phyloP scores from a whole-genome alignment of 2,888 invertebrate species.

The Meghimatium bilineatum region DNA sequence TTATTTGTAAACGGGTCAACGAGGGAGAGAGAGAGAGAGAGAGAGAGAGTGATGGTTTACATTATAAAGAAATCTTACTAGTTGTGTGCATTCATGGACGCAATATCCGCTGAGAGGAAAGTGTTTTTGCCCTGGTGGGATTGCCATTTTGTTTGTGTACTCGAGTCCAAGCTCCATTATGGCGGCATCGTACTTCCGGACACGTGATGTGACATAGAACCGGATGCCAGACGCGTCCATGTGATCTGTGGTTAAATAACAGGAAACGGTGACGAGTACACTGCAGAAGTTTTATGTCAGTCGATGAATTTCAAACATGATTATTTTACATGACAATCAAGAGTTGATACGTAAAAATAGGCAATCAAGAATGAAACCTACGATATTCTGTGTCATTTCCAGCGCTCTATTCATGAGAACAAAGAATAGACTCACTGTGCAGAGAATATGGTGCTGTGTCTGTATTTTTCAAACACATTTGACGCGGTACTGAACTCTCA shows the following conservation, averaged over 20 bases:
- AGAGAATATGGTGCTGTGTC: too few relatives aligned
- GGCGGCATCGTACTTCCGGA: conserved; percentile 91
- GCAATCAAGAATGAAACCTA: too few relatives aligned
- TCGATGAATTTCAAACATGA: too few relatives aligned
- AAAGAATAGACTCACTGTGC: too few relatives aligned
- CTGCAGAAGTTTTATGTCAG: too few relatives aligned
- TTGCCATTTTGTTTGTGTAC: conserved; percentile 98
- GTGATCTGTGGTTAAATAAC: conserved; percentile 80
- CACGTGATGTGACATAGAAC: conserved; percentile 86
- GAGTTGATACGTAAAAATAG: too few relatives aligned
- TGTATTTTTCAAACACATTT: too few relatives aligned
- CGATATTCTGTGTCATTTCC: too few relatives aligned
- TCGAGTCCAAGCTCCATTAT: conserved; percentile 97
- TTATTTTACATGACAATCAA: too few relatives aligned
- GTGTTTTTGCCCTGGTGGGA: conserved; percentile 87
- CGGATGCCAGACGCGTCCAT: conserved; percentile 93
- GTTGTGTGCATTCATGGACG: conserved; percentile 92
- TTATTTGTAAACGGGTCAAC: neutral
- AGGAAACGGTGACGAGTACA: neutral
- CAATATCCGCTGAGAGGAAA: conserved; percentile 94
- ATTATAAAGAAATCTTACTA: conserved; percentile 80
- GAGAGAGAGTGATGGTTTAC: neutral
- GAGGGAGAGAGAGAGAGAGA: neutral
- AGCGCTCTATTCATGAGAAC: too few relatives aligned
- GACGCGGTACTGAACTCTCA: too few relatives aligned